Percentiles rank a stretch among this genome's conserved stretches.
phyloP scores from a whole-genome alignment of 2,888 invertebrate species.

The Epinotia brunnichana region DNA sequence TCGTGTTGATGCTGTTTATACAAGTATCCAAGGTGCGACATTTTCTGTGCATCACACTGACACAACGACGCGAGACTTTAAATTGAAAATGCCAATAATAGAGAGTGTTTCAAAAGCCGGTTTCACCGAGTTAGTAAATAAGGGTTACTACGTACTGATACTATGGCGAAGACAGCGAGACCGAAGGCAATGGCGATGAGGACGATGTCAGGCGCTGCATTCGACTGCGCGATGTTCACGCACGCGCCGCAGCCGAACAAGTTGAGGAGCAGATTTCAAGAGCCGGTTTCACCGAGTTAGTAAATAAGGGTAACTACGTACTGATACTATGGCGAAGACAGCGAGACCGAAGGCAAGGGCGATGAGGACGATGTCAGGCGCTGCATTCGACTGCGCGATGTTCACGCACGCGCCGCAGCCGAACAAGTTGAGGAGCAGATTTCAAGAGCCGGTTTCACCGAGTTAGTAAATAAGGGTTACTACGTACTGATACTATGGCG shows the following conservation, averaged over 20 bases:
- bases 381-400: slow-evolving; percentile 74
- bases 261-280: slow-evolving; percentile 85
- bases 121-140: neutral
- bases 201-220: slow-evolving; percentile 79
- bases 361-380: slow-evolving; percentile 86
- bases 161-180: slow-evolving; percentile 91
- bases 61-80: slow-evolving; percentile 3
- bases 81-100: slow-evolving; percentile 17
- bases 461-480: slow-evolving; percentile 3
- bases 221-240: slow-evolving; percentile 80
- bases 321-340: slow-evolving; percentile 92
- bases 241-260: slow-evolving; percentile 95
- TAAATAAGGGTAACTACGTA: slow-evolving; percentile 62
- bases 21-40: slow-evolving; percentile 9
- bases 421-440: slow-evolving; percentile 92
- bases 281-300: neutral
- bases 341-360: slow-evolving; percentile 93
- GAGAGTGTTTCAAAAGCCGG: slow-evolving; percentile 2
- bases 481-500: slow-evolving; percentile 89
- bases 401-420: slow-evolving; percentile 92
- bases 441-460: neutral
- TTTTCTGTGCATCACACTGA: slow-evolving; percentile 5
- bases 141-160: slow-evolving; percentile 84
- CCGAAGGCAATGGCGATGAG: slow-evolving; percentile 94
- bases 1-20: neutral